Conservation (phyloP, 2,888 invertebrate genomes). For the Ormyrus nitidulus region DNA sequence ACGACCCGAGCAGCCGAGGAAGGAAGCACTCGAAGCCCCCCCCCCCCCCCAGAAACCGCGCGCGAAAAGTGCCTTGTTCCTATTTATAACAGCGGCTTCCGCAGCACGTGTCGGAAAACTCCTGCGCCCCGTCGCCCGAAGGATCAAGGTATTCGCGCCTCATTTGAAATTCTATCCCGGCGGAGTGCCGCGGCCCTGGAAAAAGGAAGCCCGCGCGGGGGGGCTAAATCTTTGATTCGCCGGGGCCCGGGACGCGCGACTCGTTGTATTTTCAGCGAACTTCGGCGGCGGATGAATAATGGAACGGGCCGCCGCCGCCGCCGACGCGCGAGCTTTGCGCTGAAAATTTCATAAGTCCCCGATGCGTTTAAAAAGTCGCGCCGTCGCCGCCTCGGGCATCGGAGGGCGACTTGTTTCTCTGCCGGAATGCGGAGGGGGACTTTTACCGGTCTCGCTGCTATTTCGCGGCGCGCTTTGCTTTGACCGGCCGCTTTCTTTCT, state of each 20-base stretch:
- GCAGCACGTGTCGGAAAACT: no score
- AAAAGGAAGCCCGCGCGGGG: constrained; percentile 52
- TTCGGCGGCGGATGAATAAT: neutral
- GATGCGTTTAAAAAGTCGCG: constrained; percentile 11
- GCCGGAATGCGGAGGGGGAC: no score
- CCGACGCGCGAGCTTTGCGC: neutral
- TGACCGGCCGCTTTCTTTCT: no score
- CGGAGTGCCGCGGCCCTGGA: constrained; percentile 2
- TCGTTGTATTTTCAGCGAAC: constrained; percentile 33
- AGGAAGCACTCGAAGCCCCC: no score
- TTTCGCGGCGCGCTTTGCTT: neutral
- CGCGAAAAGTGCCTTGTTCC: no score
- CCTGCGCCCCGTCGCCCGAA: neutral
- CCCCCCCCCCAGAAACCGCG: no score
- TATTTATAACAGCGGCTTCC: no score
- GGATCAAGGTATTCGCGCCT: constrained; percentile 48
- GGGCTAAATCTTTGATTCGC: constrained; percentile 48
- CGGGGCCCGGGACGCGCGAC: no score
- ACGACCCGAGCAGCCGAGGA: no score
- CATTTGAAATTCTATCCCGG: constrained; percentile 61
- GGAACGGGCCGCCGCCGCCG: neutral
- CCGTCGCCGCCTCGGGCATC: neutral
- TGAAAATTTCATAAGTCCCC: constrained; percentile 33
- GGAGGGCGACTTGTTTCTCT: no score
- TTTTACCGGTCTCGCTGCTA: neutral